A percentile compares a stretch with the other conserved stretches of the same genome.
phyloP scores from a whole-genome alignment of 1,140 invertebrate species.

The Hypsibius dujardini region DNA sequence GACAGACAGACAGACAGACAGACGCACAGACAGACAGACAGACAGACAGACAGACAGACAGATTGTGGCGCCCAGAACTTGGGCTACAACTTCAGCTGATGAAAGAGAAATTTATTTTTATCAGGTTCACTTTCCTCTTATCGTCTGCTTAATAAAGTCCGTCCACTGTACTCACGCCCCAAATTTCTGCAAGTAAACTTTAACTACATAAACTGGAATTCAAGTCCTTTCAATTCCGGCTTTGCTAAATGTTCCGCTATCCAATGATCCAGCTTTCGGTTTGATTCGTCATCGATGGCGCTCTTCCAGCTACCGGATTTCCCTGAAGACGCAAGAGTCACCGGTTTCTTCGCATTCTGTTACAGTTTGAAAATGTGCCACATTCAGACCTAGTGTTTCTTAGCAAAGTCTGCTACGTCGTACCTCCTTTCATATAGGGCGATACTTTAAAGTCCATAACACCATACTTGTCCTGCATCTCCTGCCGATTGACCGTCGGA shows the following conservation, averaged over 20 bases:
- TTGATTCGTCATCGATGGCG: conserved; percentile 21
- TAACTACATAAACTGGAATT: too few relatives aligned
- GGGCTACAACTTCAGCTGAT: too few relatives aligned
- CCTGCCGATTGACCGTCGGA: conserved; percentile 28
- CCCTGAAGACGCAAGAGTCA: conserved; percentile 16
- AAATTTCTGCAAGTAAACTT: too few relatives aligned
- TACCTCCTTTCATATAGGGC: conserved; percentile 31
- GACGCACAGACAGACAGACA: too few relatives aligned
- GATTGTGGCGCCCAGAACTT: too few relatives aligned
- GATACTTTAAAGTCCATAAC: conserved; percentile 25
- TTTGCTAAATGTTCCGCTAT: conserved; percentile 19
- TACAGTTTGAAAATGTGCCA: not conserved
- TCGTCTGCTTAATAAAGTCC: too few relatives aligned
- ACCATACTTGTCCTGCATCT: conserved; percentile 26
- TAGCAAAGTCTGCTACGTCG: not conserved
- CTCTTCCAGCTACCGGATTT: conserved; percentile 23
- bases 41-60: too few relatives aligned
- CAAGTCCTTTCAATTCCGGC: not conserved
- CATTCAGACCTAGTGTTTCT: not conserved
- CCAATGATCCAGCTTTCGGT: conserved; percentile 22
- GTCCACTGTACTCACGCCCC: too few relatives aligned
- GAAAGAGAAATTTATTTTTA: too few relatives aligned
- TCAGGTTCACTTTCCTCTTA: too few relatives aligned
- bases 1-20: too few relatives aligned
- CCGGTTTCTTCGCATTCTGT: not conserved